Evolutionary conservation across 2,797 vertebrate species (phyloP).

Genomic region (Microchirus variegatus): DNA sequence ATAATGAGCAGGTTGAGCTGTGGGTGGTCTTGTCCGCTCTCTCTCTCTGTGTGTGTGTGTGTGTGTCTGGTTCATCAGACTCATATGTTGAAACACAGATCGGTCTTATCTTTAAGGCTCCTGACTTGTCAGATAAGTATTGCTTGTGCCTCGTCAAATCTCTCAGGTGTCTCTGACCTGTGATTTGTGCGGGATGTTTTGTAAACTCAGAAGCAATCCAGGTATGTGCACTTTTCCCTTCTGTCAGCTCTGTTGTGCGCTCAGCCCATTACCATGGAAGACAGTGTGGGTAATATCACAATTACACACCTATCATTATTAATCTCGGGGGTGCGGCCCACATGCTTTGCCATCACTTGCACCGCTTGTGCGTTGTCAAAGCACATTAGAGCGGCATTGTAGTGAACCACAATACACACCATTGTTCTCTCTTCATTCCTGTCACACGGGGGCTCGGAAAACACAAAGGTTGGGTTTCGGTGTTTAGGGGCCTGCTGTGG

Average conservation of each 20-base stretch:
- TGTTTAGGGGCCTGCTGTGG: background rate
- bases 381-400: constrained; percentile 62
- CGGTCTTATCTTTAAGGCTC: constrained; percentile 20
- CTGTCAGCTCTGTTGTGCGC: background rate
- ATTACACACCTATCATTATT: constrained; percentile 44
- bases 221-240: constrained; percentile 15
- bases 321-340: constrained; percentile 55
- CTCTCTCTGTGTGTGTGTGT: too few relatives aligned
- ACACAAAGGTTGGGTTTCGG: constrained; percentile 36
- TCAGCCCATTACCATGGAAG: background rate
- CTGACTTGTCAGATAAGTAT: too few relatives aligned
- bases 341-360: constrained; percentile 40
- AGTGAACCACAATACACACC: constrained; percentile 36
- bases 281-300: constrained; percentile 37
- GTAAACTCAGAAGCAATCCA: constrained; percentile 24
- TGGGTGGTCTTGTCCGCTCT: constrained; percentile 26
- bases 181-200: constrained; percentile 29
- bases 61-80: background rate
- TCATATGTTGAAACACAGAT: constrained; percentile 20
- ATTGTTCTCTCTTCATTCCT: constrained; percentile 46
- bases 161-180: constrained; percentile 31
- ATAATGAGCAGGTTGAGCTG: background rate
- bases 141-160: too few relatives aligned
- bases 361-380: constrained; percentile 58
- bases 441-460: constrained; percentile 53